phyloP scores from a whole-genome alignment of 2,888 invertebrate genomes.

The Ametastegia equiseti region DNA sequence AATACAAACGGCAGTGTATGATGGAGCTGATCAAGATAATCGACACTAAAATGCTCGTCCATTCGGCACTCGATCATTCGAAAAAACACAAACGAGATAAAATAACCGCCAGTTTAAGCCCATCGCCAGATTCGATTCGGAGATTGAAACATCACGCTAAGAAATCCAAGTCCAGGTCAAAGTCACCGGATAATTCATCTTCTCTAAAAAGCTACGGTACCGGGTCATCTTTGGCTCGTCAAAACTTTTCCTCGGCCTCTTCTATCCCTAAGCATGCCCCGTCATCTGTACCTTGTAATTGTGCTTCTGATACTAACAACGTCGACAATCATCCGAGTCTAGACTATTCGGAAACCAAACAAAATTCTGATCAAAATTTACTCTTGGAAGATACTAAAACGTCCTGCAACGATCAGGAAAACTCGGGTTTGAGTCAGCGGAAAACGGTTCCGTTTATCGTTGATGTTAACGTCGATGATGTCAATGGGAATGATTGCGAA shows the following conservation, averaged over 20 bases:
- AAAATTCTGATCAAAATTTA: not conserved
- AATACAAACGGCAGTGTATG: conserved; percentile 66
- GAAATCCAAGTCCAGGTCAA: conserved; percentile 60
- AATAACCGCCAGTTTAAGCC: conserved; percentile 56
- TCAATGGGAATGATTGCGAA: no score
- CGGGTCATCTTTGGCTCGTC: conserved; percentile 38
- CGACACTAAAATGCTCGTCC: conserved; percentile 69
- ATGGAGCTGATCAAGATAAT: conserved; percentile 70
- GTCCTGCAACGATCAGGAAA: conserved; percentile 9
- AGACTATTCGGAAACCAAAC: not conserved
- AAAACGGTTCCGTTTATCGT: not conserved
- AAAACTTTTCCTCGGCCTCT: conserved; percentile 25
- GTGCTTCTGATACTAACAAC: not conserved
- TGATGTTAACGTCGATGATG: conserved; percentile 28
- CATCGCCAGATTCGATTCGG: conserved; percentile 62
- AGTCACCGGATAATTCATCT: conserved; percentile 59
- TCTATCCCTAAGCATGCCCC: conserved; percentile 16
- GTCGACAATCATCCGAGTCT: not conserved
- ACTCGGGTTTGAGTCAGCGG: conserved; percentile 9
- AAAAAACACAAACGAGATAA: conserved; percentile 56
- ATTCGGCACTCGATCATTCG: conserved; percentile 55
- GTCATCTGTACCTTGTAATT: not conserved
- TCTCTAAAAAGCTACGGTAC: conserved; percentile 34
- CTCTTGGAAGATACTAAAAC: not conserved
- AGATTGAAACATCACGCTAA: conserved; percentile 52